phyloP scores from a whole-genome alignment of 2,797 vertebrate genomes.

The Allobates femoralis region DNA sequence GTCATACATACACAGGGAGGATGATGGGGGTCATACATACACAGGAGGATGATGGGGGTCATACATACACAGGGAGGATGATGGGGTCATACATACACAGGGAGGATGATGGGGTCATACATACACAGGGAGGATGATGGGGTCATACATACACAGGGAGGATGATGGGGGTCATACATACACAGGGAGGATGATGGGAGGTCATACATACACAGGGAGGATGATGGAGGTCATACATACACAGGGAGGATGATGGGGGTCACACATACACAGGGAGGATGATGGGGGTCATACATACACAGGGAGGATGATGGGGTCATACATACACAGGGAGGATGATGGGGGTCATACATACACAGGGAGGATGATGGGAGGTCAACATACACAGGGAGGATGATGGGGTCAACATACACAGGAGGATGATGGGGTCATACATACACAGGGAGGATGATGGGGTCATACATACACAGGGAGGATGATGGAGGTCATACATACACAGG shows the following conservation, averaged over 20 bases:
- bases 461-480: neutral
- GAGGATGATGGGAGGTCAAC: neutral
- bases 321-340: neutral
- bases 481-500: neutral
- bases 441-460: neutral
- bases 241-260: too few relatives aligned
- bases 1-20: neutral
- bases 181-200: neutral
- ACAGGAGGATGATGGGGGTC: neutral
- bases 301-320: too few relatives aligned
- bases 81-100: neutral
- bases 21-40: neutral
- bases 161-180: constrained; percentile 3
- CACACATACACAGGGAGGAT: too few relatives aligned
- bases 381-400: neutral
- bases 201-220: neutral
- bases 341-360: neutral
- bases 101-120: neutral
- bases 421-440: constrained; percentile 14
- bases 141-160: neutral
- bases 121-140: neutral
- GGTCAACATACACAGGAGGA: neutral
- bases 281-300: too few relatives aligned
- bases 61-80: neutral
- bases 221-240: neutral